Percentiles rank a stretch among this genome's conserved stretches.
Conservation (phyloP, 1,140 invertebrate species). For the Hyposmocoma kahamanoa region DNA sequence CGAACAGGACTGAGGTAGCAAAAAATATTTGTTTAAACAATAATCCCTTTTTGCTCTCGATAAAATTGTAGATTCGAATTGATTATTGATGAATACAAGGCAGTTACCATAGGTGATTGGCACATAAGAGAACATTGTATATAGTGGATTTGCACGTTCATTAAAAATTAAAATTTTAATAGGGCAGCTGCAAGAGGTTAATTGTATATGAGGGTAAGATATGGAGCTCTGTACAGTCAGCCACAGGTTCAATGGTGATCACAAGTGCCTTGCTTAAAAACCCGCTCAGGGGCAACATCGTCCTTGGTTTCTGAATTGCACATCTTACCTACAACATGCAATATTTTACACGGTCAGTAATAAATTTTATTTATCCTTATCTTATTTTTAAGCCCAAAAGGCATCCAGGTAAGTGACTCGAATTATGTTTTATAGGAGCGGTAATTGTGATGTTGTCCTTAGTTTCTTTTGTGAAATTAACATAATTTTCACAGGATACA, state of each 20-base stretch:
- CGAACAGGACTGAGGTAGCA: constrained; percentile 1
- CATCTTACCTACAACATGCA: constrained; percentile 41
- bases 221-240: no score
- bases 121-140: no score
- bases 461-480: constrained; percentile 9
- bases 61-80: background rate
- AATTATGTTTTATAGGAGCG: constrained; percentile 29
- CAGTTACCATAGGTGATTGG: no score
- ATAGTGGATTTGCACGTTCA: no score
- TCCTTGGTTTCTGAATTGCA: constrained; percentile 40
- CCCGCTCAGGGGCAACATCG: constrained; percentile 38
- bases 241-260: background rate
- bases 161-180: no score
- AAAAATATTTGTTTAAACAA: constrained; percentile 31
- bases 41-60: constrained; percentile 19
- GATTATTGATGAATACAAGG: no score
- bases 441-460: constrained; percentile 26
- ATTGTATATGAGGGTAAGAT: no score
- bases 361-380: constrained; percentile 43
- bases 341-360: constrained; percentile 44
- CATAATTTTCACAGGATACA: background rate
- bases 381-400: constrained; percentile 36
- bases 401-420: constrained; percentile 29
- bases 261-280: constrained; percentile 23
- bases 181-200: no score